Base-by-base conservation (phyloP, 2,888 invertebrate genomes). In the Apotomis turbidana region DNA sequence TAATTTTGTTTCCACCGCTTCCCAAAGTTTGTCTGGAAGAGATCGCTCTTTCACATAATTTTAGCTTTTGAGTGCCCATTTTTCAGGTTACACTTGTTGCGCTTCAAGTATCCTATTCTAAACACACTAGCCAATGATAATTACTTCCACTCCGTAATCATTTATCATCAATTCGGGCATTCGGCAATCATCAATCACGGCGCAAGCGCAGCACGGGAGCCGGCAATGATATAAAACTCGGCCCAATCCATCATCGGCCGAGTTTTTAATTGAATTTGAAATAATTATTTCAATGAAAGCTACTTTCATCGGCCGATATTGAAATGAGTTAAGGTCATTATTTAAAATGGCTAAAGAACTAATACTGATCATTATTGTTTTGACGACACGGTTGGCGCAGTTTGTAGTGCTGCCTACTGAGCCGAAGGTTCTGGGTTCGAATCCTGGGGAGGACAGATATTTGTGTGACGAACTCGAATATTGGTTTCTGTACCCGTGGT, bases 191-290 rank as follows among this genome's bases (percentile, higher is more conserved):
- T 90, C 79, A 86, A 89, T 90, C 90, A 89, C 76, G 80, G 87
- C 81, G 49, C 76, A 88, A 77, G 90, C 89, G 88, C 90, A 86
- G 81, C 82, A 86, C 90, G 85, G 90, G 86, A 90, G 90, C 89
- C 69, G 54, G 66, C 69, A 76, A 75, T 78, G 78, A 80, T 80
- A 79, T 79, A 75, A 74, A 77, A 80, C 73, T 74, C 74, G 70
- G 70, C 66, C 75, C 76, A 76, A 86, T 86, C 80, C 77, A 87
- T 88, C 86, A 85, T 79, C 68, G 76, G 68, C 60, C 68, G 73
- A n/a, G 70, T 74, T 77, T 85, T 84, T 85, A 85, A 87, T 87
- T 85, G 79, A 85, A 85, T 83, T 72, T 81, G 74, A 77, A 80
- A 78, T 83, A 71, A 83, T 85, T 82, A 79, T 78, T 79, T 77